Conservation (phyloP, 2,888 invertebrate genomes). For the Terebella lapidaria region DNA sequence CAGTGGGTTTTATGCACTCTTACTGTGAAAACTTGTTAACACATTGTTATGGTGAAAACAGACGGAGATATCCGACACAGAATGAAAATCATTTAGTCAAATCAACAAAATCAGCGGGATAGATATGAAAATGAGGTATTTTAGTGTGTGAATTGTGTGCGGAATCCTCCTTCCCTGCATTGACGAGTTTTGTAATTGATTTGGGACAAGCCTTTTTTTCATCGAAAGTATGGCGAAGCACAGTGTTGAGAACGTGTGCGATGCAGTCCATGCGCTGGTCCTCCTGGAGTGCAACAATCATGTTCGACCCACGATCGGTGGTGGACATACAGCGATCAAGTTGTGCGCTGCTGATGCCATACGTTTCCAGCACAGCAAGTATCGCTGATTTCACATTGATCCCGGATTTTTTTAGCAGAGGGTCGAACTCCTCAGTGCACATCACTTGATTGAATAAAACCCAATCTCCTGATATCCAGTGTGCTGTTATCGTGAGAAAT, state of each 20-base stretch:
- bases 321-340: background rate
- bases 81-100: too few species aligned
- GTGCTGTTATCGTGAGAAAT: background rate
- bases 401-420: background rate
- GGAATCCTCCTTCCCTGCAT: too few species aligned
- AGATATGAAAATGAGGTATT: too few species aligned
- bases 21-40: too few species aligned
- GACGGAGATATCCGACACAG: too few species aligned
- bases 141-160: too few species aligned
- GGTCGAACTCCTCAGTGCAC: background rate
- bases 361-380: background rate
- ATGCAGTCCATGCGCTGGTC: background rate
- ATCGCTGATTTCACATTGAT: background rate
- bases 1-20: too few species aligned
- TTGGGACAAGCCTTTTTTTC: background rate
- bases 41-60: too few species aligned
- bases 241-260: background rate
- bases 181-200: background rate
- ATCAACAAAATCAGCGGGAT: too few species aligned
- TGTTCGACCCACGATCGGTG: background rate
- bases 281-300: background rate
- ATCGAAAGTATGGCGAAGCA: too few species aligned
- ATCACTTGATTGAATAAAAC: background rate
- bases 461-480: background rate
- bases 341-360: background rate